Base-by-base conservation (phyloP, 2,888 invertebrate genomes). In the Leuctra nigra region DNA sequence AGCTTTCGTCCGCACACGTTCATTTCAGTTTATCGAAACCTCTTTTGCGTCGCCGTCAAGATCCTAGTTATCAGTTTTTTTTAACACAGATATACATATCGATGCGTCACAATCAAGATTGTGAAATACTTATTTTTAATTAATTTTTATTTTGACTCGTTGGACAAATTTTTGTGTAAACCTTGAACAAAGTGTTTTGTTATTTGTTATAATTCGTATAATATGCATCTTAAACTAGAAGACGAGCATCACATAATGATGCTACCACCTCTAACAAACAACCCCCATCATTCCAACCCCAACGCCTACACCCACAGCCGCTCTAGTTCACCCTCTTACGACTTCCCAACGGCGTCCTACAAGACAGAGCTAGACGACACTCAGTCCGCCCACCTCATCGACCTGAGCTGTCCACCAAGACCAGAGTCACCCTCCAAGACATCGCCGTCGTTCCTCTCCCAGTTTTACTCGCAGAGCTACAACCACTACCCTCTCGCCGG, bases 271-370 rank as follows among this genome's bases (percentile, higher is more conserved):
- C 36, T 11, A 41, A 41, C 16, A 11, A 11, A 41, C 41, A 41
- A 29, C 29, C 29, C 29, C 29, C 29, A 29, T 23, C 4, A 2
- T 23, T 20, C 20, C 44, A n/a, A 44, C 44, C 16, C 18, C 20
- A 35, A 50, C 16, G 35, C 33, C 3, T 9, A 18, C 18, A 6
- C 18, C 4, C 20, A 18, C 18, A 41, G 20, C 18, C 41, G 41
- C 18, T 41, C 41, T 3, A 41, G 18, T 20, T 50, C 50, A n/a
- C 50, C 50, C 7, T 35, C 50, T 20, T 50, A 50, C 50, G 50
- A 50, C 50, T 50, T 50, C 35, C 50, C 50, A 14, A n/a, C 35
- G 20, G 33, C 50, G 16, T 20, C 33, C 22, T 50, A 50, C 50
- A 50, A 50, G 16, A 24, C 23, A 24, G 25, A 36, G n/a, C 13